Conservation (phyloP, 2,113 vertebrate genomes). For the Pantherophis guttatus region DNA sequence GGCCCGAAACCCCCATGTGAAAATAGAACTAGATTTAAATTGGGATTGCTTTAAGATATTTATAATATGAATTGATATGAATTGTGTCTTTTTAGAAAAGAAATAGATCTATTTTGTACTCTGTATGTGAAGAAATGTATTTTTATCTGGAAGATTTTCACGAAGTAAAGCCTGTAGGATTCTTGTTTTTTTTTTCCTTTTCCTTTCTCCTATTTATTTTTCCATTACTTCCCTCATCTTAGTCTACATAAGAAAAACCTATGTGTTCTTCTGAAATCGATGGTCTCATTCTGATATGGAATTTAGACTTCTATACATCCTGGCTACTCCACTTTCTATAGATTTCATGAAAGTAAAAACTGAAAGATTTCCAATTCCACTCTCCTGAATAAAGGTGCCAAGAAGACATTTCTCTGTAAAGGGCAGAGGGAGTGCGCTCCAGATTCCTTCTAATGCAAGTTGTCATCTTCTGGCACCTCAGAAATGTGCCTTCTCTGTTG, state of each 20-base stretch:
- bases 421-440: too few relatives aligned
- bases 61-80: background rate
- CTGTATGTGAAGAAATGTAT: background rate
- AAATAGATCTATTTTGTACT: background rate
- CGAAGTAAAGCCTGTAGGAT: background rate
- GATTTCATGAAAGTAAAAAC: too few relatives aligned
- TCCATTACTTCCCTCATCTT: background rate
- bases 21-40: background rate
- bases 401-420: too few relatives aligned
- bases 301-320: too few relatives aligned
- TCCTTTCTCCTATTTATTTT: background rate
- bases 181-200: background rate
- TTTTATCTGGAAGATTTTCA: background rate
- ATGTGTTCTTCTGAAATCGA: background rate
- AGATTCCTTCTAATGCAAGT: too few relatives aligned
- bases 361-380: too few relatives aligned
- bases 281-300: too few relatives aligned
- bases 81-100: background rate
- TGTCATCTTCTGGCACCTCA: too few relatives aligned
- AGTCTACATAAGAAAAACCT: background rate
- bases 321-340: too few relatives aligned
- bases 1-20: background rate
- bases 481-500: too few relatives aligned
- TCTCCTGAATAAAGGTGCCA: too few relatives aligned
- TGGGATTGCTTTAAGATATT: background rate